Evolutionary conservation across 1,140 invertebrate species (phyloP), one percentile per base, ranked within the genome.

Genomic region (Andricus grossulariae): DNA sequence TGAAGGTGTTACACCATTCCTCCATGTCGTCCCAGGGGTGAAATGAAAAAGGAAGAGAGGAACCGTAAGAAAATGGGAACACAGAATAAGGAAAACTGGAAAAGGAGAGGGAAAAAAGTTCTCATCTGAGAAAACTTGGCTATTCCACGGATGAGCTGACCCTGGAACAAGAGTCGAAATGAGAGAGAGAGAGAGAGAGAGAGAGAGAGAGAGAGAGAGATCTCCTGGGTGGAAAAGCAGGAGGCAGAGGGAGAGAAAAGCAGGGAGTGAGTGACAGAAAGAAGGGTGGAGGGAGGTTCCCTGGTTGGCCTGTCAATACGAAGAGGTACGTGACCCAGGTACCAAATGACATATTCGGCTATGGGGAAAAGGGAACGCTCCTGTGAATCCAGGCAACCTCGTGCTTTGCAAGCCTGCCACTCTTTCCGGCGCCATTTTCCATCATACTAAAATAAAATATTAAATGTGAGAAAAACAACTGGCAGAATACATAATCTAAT

Each of bases 271-370:
- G 77, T 72, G 77, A 52, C 73, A 75, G 72, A 50, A 70, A 54
- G 25, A 50, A 70, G 55, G 25, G 75, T 54, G 74, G n/a, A n/a
- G 55, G 75, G 66, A 82, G 81, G 84, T 81, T 83, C 77, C 81
- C 78, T 88, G 86, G 84, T 85, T 85, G 85, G 87, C 86, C 85
- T 89, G 88, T 89, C 88, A 88, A 89, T 89, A 89, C 88, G 84
- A 88, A 86, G 83, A 87, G 87, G 80, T 88, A 89, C 88, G 88
- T 89, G 88, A 89, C 87, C 75, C 85, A 88, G 88, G 85, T 89
- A 89, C 87, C 82, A 88, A 89, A 82, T 87, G 87, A 86, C 84
- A 85, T 57, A 85, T 81, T 75, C 82, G 79, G 74, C 71, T 19
- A 55, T 60, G 57, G 57, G 25, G 57, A 60, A 60, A 60, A 60